A percentile compares a stretch with the other conserved stretches of the same genome.
Evolutionary conservation across 1,140 invertebrate genomes (phyloP).

Genomic region (Trigoniulus corallinus): DNA sequence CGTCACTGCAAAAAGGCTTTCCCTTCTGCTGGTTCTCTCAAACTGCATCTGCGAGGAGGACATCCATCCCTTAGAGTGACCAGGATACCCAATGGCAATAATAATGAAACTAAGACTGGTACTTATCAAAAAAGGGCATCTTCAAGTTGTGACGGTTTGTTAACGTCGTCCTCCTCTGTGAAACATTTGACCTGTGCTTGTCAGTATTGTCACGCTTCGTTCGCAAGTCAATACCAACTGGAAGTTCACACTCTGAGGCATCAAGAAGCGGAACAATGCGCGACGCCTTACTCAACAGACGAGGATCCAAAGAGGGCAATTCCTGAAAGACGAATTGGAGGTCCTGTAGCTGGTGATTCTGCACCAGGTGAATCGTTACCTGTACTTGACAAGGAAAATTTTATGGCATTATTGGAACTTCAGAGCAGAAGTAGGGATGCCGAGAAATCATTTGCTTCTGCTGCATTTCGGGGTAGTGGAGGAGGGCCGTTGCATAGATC

Average conservation of each 20-base stretch:
- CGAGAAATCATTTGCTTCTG: constrained; percentile 13
- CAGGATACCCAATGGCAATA: constrained; percentile 15
- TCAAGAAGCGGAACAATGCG: background rate
- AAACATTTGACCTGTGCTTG: background rate
- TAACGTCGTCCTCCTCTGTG: background rate
- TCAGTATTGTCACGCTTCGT: background rate
- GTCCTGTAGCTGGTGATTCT: constrained; percentile 19
- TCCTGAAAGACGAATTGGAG: constrained; percentile 8
- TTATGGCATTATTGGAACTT: constrained; percentile 59
- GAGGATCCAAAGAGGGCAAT: too few species aligned
- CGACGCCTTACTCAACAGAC: too few species aligned
- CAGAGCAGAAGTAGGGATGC: constrained; percentile 26
- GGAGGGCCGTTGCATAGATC: too few species aligned
- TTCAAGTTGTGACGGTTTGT: background rate
- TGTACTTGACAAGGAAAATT: constrained; percentile 48
- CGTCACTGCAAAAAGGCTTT: constrained; percentile 51
- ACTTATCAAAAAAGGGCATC: too few species aligned
- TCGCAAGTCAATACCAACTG: background rate
- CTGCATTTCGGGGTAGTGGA: constrained; percentile 14
- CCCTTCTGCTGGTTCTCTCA: constrained; percentile 48
- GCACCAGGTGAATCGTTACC: too few species aligned
- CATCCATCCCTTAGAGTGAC: constrained; percentile 17
- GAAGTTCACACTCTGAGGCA: too few species aligned
- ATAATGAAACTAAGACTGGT: background rate
- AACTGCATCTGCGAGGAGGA: constrained; percentile 27